Percentiles rank a stretch among this genome's conserved stretches.
Evolutionary conservation across 1,140 invertebrate genomes (phyloP).

Genomic region (Trachymyrmex cornetzi): DNA sequence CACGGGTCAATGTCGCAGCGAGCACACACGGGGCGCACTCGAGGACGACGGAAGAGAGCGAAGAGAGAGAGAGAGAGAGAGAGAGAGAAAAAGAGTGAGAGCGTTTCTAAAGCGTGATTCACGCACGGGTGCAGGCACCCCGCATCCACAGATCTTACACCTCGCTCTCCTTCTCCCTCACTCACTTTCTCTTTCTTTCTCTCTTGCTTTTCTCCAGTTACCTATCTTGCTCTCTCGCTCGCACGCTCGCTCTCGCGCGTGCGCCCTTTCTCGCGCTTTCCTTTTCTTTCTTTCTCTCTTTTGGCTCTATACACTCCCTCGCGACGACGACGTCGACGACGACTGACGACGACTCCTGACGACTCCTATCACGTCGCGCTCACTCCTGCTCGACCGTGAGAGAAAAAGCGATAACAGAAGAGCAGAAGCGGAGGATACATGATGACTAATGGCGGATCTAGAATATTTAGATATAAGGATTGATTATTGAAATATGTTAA

Average conservation of each 20-base stretch:
- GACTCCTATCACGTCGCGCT: constrained; percentile 25
- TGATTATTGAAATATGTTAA: no score
- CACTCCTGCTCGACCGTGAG: background rate
- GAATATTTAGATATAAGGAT: background rate
- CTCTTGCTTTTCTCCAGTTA: background rate
- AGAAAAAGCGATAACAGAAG: background rate
- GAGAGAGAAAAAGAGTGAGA: constrained; percentile 59
- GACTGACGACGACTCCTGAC: background rate
- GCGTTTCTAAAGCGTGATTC: constrained; percentile 78
- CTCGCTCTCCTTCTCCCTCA: constrained; percentile 27
- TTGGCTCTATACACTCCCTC: background rate
- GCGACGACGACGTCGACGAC: background rate
- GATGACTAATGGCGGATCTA: background rate
- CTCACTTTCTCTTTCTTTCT: constrained; percentile 2
- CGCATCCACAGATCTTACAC: constrained; percentile 65
- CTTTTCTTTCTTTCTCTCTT: background rate
- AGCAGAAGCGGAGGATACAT: background rate
- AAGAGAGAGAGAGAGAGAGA: background rate
- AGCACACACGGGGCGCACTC: constrained; percentile 54
- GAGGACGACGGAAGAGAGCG: constrained; percentile 48
- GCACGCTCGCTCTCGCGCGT: constrained; percentile 44
- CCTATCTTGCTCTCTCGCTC: constrained; percentile 18
- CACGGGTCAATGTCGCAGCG: constrained; percentile 74
- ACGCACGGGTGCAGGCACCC: constrained; percentile 77
- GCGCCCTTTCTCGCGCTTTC: constrained; percentile 44